phyloP scores from a whole-genome alignment of 2,113 vertebrate species.

The Agelaius phoeniceus region DNA sequence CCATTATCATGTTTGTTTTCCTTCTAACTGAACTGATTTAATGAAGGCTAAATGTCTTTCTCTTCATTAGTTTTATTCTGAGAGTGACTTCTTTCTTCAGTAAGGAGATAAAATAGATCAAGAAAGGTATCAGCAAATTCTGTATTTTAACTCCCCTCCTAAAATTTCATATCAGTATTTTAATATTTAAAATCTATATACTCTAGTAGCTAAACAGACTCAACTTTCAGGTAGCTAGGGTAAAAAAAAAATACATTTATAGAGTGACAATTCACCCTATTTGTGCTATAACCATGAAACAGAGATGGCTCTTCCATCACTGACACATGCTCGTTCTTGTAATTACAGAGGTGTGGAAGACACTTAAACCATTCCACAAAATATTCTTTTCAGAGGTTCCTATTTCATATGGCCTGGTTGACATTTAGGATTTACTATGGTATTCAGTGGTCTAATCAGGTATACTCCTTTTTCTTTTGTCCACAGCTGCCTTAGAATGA shows the following conservation, averaged over 20 bases:
- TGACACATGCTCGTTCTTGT: background rate
- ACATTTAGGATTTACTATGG: background rate
- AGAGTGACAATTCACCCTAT: background rate
- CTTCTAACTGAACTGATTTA: background rate
- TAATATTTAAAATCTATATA: background rate
- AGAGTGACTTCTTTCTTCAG: background rate
- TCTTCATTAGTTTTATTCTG: background rate
- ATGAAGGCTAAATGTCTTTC: background rate
- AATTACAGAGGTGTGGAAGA: background rate
- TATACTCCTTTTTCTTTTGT: background rate
- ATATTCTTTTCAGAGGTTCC: background rate
- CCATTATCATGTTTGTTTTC: constrained; percentile 21
- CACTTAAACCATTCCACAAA: background rate
- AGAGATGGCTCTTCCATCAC: background rate
- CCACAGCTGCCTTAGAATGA: background rate
- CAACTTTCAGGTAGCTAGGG: background rate
- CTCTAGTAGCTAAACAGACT: rapidly evolving
- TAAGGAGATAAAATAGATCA: background rate
- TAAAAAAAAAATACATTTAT: rapidly evolving
- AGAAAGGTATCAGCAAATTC: background rate
- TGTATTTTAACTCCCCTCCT: background rate
- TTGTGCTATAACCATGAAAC: background rate
- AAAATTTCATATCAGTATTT: background rate
- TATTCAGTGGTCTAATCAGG: background rate
- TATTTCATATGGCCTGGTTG: background rate